Evolutionary conservation across 2,888 invertebrate species (phyloP).

Genomic region (Pseudococcus jackbeardsleyi): DNA sequence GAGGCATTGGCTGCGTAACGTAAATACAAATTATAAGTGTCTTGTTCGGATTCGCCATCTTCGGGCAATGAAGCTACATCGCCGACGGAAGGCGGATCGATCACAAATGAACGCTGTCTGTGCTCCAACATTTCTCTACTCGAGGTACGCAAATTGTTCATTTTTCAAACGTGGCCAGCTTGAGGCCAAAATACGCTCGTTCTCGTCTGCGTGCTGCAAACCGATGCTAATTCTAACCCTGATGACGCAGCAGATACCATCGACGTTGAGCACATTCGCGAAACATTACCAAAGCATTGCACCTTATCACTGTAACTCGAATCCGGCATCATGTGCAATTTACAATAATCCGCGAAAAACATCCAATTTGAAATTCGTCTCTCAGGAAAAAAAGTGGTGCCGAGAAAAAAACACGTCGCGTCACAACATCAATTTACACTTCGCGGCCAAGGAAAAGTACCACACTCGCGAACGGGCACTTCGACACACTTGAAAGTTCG

Average conservation of each 20-base stretch:
- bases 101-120: conserved; percentile 59
- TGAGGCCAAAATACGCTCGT: conserved; percentile 15
- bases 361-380: not conserved
- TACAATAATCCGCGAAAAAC: not conserved
- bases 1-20: conserved; percentile 46
- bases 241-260: not conserved
- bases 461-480: not conserved
- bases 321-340: conserved; percentile 26
- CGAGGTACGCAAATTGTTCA: conserved; percentile 52
- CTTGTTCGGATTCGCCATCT: conserved; percentile 51
- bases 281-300: not conserved
- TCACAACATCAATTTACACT: not conserved
- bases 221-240: not conserved
- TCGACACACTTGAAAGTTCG: not conserved
- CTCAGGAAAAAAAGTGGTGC: not conserved
- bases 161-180: conserved; percentile 40
- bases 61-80: conserved; percentile 59
- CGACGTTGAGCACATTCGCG: not conserved
- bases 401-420: not conserved
- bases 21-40: conserved; percentile 45
- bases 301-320: conserved; percentile 2
- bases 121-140: conserved; percentile 63
- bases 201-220: not conserved
- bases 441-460: not conserved
- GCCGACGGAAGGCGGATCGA: conserved; percentile 43